phyloP scores from a whole-genome alignment of 2,113 vertebrate genomes.

The Maccullochella peelii region DNA sequence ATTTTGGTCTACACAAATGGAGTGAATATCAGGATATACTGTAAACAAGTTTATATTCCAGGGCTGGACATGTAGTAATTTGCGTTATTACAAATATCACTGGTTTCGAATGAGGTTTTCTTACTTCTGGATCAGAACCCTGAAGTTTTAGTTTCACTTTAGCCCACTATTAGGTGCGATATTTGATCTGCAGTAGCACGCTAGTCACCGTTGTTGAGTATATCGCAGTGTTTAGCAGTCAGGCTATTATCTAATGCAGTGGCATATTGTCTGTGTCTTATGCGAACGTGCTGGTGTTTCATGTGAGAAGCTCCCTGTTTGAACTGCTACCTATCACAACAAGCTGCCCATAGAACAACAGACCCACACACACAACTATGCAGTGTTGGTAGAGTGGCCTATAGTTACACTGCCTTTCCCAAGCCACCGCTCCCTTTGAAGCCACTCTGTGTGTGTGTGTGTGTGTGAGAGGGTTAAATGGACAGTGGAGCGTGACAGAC shows the following conservation, averaged over 20 bases:
- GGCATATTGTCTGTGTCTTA: slow-evolving; percentile 66
- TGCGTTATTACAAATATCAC: background rate
- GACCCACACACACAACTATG: slow-evolving; percentile 82
- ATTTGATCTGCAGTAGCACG: background rate
- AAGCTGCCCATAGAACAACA: slow-evolving; percentile 80
- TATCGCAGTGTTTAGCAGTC: slow-evolving; percentile 15
- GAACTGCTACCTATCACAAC: slow-evolving; percentile 82
- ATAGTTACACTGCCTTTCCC: slow-evolving; percentile 82
- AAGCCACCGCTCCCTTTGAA: slow-evolving; percentile 83
- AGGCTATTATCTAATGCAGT: slow-evolving; percentile 77
- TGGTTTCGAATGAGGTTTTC: background rate
- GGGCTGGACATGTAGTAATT: background rate
- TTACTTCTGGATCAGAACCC: background rate
- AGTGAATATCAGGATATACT: background rate
- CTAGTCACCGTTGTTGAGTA: background rate
- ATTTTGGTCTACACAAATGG: slow-evolving; percentile 5
- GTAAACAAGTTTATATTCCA: background rate
- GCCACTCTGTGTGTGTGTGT: slow-evolving; percentile 80
- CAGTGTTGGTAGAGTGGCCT: slow-evolving; percentile 82
- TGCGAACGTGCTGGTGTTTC: slow-evolving; percentile 73
- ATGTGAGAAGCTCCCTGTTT: slow-evolving; percentile 79
- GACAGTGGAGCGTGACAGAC: slow-evolving; percentile 84
- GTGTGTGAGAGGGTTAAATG: slow-evolving; percentile 86
- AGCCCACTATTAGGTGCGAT: background rate
- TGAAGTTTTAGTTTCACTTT: background rate